Percentiles rank a stretch among this genome's conserved stretches.
phyloP scores from a whole-genome alignment of 2,113 vertebrate species.

The Daphoenositta chrysoptera region DNA sequence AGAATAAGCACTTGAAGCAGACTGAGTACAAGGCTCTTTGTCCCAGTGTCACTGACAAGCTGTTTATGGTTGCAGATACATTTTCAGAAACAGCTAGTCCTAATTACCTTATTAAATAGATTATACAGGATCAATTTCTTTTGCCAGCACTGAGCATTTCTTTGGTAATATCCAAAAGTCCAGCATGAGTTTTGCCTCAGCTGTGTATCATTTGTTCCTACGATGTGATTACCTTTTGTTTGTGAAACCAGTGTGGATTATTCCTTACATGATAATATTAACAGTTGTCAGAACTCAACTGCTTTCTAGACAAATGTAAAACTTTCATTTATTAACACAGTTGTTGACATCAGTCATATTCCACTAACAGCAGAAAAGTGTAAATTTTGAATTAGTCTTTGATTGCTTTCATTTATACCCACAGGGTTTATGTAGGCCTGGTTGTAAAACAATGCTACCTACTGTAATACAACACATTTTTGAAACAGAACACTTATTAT shows the following conservation, averaged over 20 bases:
- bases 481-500: background rate
- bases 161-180: background rate
- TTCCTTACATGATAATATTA: background rate
- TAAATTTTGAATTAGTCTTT: background rate
- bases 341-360: background rate
- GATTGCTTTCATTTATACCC: background rate
- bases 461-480: background rate
- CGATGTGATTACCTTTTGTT: background rate
- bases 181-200: background rate
- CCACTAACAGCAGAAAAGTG: background rate
- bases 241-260: background rate
- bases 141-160: background rate
- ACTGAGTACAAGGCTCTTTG: background rate
- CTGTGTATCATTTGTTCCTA: background rate
- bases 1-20: background rate
- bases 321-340: background rate
- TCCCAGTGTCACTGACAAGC: background rate
- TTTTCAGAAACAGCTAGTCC: background rate
- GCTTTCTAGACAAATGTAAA: background rate
- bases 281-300: background rate
- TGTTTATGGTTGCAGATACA: background rate
- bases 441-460: background rate
- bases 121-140: background rate
- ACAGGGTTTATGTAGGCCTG: background rate
- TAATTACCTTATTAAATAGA: background rate